phyloP scores from a whole-genome alignment of 2,113 vertebrate genomes.

The Chelonoidis abingdonii region DNA sequence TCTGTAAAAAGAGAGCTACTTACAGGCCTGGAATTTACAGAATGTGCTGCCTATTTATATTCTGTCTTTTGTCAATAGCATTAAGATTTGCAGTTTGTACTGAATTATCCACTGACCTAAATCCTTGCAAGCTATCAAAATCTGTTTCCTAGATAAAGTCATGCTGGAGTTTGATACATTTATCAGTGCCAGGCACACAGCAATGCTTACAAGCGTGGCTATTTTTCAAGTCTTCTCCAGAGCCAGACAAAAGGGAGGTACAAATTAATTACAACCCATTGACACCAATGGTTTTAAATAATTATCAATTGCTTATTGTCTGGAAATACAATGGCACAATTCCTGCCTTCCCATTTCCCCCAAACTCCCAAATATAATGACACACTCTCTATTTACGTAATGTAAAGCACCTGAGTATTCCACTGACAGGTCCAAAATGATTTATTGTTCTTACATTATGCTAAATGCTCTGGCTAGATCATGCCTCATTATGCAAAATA shows the following conservation, averaged over 20 bases:
- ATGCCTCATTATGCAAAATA: constrained; percentile 62
- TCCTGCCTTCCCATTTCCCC: constrained; percentile 44
- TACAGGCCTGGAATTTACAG: constrained; percentile 66
- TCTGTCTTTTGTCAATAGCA: constrained; percentile 75
- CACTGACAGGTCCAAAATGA: constrained; percentile 53
- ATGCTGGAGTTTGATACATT: constrained; percentile 55
- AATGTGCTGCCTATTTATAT: constrained; percentile 67
- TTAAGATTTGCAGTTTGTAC: constrained; percentile 73
- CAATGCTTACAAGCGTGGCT: constrained; percentile 23
- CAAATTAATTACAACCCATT: constrained; percentile 51
- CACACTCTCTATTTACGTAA: constrained; percentile 56
- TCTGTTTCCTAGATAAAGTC: constrained; percentile 76
- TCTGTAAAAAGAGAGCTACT: constrained; percentile 66
- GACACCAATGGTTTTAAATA: constrained; percentile 49
- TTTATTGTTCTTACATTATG: constrained; percentile 68
- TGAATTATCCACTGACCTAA: constrained; percentile 80
- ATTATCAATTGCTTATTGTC: constrained; percentile 49
- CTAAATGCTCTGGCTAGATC: constrained; percentile 57
- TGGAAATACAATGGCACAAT: constrained; percentile 47
- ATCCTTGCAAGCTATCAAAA: constrained; percentile 76
- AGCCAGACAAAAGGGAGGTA: constrained; percentile 37
- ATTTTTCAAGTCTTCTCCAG: constrained; percentile 45
- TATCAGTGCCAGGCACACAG: constrained; percentile 65
- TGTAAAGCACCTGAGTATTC: not conserved
- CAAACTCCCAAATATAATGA: constrained; percentile 39